Base-by-base conservation (phyloP, 2,888 invertebrate genomes). In the Fissipunctia ypsillon region DNA sequence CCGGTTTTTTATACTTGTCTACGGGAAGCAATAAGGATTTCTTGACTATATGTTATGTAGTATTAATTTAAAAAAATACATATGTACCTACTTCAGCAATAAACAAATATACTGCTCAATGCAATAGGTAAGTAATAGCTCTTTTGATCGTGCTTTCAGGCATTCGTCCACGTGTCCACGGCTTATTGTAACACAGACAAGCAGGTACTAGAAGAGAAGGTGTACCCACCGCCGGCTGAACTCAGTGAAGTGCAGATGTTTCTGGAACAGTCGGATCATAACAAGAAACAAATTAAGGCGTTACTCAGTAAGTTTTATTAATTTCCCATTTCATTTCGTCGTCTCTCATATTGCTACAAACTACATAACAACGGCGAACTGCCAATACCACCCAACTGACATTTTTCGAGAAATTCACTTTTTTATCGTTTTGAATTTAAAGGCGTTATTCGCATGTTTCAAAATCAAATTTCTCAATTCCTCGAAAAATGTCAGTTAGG, bases 201-300 rank as follows among this genome's bases (percentile, higher is more conserved):
- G 28, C 19, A 71, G 9, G 69, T 89, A 0, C 69, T 93, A 16
- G 88, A 93, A 41, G 93, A 94, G 72, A 84, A 84, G 3, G 72
- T 93, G 4, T 94, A 94, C 65, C 90, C 92, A 0, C 87, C 90
- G 0, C 89, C 90, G 0, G 88, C 78, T 78, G 96, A 97, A 0
- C 73, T 92, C 5, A 80, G 85, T 1, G 89, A 92, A 22, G 89
- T 91, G 0, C 83, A 90, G 28, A 76, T 77, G 2, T 86, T 84
- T n/a, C 22, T 90, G 1, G 81, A 89, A 48, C 69, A 87, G 43
- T 56, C 85, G 5, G 76, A 83, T 5, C 45, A 68, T 1, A 77
- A 85, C 16, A 73, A 82, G 19, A 67, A 84, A 9, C 84, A 86
- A 38, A 69, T 80, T 1, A 61, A 78, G 16, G 73, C 80, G 14